A percentile compares a stretch with the other conserved stretches of the same genome.
Conservation (phyloP, 2,113 vertebrate species). For the Aspidoscelis tigris region DNA sequence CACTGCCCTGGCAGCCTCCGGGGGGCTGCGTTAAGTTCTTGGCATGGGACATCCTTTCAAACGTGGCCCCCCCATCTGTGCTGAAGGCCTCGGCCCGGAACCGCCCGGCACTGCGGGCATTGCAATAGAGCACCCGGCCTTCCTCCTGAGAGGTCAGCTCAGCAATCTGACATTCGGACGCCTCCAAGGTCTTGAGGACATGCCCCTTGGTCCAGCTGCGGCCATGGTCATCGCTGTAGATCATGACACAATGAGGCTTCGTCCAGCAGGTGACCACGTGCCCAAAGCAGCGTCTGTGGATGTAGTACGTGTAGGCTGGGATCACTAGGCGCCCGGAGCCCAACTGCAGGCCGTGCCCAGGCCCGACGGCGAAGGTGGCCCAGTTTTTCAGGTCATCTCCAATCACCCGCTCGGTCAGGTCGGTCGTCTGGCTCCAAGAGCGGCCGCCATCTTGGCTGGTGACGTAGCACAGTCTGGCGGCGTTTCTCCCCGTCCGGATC, state of each 20-base stretch:
- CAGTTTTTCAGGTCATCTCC: constrained; percentile 75
- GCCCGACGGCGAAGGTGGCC: constrained; percentile 93
- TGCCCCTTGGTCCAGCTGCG: constrained; percentile 79
- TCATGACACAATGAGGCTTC: constrained; percentile 79
- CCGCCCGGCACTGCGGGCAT: constrained; percentile 74
- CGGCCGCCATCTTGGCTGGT: constrained; percentile 81
- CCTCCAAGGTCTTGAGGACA: constrained; percentile 52
- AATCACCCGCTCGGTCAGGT: constrained; percentile 85
- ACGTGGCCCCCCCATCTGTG: constrained; percentile 72
- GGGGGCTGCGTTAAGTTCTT: constrained; percentile 75
- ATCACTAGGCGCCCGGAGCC: constrained; percentile 83
- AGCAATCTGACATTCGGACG: constrained; percentile 88
- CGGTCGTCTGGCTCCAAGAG: constrained; percentile 80
- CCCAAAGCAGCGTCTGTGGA: constrained; percentile 61
- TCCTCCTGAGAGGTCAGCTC: constrained; percentile 75
- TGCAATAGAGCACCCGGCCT: constrained; percentile 84
- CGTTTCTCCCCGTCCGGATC: constrained; percentile 81
- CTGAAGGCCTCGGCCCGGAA: constrained; percentile 84
- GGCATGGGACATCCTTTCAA: constrained; percentile 70
- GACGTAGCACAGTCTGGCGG: constrained; percentile 85
- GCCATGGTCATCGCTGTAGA: constrained; percentile 90
- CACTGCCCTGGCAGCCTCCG: constrained; percentile 89
- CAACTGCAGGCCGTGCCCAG: constrained; percentile 89
- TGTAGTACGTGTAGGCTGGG: constrained; percentile 86
- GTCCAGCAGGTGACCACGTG: constrained; percentile 54